Base-by-base conservation (phyloP, 2,888 invertebrate genomes). In the Stenodera caucasica region DNA sequence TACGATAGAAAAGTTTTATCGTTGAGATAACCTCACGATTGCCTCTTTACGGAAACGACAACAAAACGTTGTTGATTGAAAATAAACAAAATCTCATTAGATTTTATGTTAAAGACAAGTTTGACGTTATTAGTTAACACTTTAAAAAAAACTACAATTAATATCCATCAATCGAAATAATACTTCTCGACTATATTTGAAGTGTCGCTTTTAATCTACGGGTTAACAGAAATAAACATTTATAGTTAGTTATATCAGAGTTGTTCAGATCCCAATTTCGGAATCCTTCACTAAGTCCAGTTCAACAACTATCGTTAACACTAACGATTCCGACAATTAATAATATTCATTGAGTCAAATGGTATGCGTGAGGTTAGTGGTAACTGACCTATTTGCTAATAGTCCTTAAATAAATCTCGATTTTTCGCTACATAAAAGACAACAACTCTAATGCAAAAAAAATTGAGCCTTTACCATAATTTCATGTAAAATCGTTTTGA, bases 1-100 rank as follows among this genome's bases (percentile, higher is more conserved):
- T 77, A 75, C 75, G 72, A 76, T 75, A 69, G 74, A 72, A 76
- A 78, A 76, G 71, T 78, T 76, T 75, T 69, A 70, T 70, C 69
- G 61, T 57, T 30, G 60, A 57, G 61, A 26, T 67, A 65, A 66
- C 61, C 64, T 58, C 61, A 53, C 59, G 61, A 66, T 64, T 60
- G 66, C 61, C 63, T 66, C 62, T 63, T 45, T 23, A 23, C 12
- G 12, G 23, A 11, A 23, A 45, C 12, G 45, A 23, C 3, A 1
- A 21, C 4, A 2, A 45, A 45, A 45, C 12, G 5, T 45, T 11
- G 12, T 23, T 23, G 45, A 45, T 45, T 45, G 45, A 45, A 40
- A 40, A 40, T 40, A 18, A 18, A 40, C 21, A 18, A 5, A 40
- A 40, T 40, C 40, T 40, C 18, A 40, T 40, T 9, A 40, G 40